A percentile compares a stretch with the other conserved stretches of the same genome.
Evolutionary conservation across 2,888 invertebrate species (phyloP).

Genomic region (Zygothrica quintamaculata): DNA sequence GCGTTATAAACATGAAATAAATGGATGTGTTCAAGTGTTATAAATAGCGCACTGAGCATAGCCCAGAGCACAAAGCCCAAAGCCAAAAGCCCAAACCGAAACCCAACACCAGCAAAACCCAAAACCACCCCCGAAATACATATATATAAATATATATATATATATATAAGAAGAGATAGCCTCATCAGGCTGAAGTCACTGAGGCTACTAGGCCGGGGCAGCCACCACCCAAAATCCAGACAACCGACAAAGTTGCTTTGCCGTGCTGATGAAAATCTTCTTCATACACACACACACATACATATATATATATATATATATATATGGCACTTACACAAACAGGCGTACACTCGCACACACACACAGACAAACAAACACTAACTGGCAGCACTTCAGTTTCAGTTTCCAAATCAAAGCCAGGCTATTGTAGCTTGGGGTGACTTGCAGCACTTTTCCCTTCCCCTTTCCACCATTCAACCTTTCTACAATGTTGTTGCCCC

Average conservation of each 20-base stretch:
- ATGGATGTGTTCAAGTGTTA: slow-evolving; percentile 56
- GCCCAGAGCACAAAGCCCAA: slow-evolving; percentile 19
- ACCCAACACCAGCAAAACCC: slow-evolving; percentile 2
- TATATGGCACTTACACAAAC: no score
- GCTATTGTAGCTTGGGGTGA: slow-evolving; percentile 61
- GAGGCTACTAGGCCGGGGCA: slow-evolving; percentile 32
- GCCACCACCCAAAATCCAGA: slow-evolving; percentile 75
- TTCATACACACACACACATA: slow-evolving; percentile 46
- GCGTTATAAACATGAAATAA: slow-evolving; percentile 55
- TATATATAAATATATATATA: no score
- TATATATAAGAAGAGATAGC: slow-evolving; percentile 46
- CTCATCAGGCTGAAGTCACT: slow-evolving; percentile 6
- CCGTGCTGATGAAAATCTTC: slow-evolving; percentile 72
- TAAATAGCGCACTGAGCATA: slow-evolving; percentile 50
- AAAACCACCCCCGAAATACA: slow-evolving; percentile 3
- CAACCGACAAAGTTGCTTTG: slow-evolving; percentile 60
- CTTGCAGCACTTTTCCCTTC: slow-evolving; percentile 21
- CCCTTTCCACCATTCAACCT: slow-evolving; percentile 11
- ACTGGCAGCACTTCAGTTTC: slow-evolving; percentile 59
- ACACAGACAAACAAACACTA: slow-evolving; percentile 22
- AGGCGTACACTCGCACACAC: slow-evolving; percentile 5
- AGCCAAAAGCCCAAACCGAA: slow-evolving; percentile 15
- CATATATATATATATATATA: slow-evolving; percentile 2
- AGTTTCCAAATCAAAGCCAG: slow-evolving; percentile 70
- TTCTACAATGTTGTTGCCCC: slow-evolving; percentile 59